Base-by-base conservation (phyloP, 2,888 invertebrate genomes). In the Temnothorax unifasciatus region DNA sequence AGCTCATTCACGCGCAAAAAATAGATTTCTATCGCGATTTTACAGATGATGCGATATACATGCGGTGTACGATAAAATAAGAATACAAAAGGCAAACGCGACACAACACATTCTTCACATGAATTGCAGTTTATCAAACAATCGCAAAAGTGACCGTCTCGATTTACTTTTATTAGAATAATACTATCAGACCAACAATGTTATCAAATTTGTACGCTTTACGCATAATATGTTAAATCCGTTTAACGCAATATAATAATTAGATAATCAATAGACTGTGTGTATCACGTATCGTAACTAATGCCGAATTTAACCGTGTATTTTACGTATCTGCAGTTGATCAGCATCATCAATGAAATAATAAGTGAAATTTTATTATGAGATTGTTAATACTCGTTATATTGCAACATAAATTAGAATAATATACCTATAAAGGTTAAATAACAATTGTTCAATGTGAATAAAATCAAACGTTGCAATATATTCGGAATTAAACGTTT, bases 241-340 rank as follows among this genome's bases (percentile, higher is more conserved):
- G 34, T 74, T 44, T 47, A 74, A 15, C 44, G 57, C 25, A 41
- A 59, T 59, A 57, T 57, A 15, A 57, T 41, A 44, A 73, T 44
- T 73, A 73, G 73, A 59, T 25, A 57, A 59, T 18, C 29, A 59
- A 74, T 44, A 59, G 74, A 74, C 74, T 44, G 38, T 59, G 38
- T 59, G 34, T 34, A 34, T 34, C 34, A 6, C 6, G 13, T 29
- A 74, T 74, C 41, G 18, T 44, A 59, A 29, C 59, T 74, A 74
- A 25, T 38, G 8, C 73, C 3, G n/a, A 74, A 74, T 59, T 59
- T 25, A 74, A 74, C 44, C 41, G n/a, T 25, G 5, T 18, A 68
- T 73, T 73, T 59, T 25, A 73, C 25, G 18, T 38, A 73, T 41
- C 25, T 74, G 44, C 59, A 44, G 8, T 59, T 44, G 29, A 44